Evolutionary conservation across 2,113 vertebrate species (phyloP).

Genomic region (Pachycephala philippinensis): DNA sequence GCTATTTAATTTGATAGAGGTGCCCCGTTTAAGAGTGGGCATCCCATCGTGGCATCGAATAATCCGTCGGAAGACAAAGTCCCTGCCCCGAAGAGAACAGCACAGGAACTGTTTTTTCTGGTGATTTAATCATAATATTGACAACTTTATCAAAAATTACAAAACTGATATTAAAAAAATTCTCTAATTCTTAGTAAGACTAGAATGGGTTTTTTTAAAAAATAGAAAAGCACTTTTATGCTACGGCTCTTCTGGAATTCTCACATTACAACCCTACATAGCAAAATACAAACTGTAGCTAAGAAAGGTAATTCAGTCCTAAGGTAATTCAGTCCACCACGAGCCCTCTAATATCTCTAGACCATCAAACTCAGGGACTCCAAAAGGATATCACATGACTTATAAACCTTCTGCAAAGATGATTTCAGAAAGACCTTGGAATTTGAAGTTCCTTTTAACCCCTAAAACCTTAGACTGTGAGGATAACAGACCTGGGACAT

Average conservation of each 20-base stretch:
- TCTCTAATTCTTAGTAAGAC: constrained; percentile 70
- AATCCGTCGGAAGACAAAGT: neutral
- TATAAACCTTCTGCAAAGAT: constrained; percentile 21
- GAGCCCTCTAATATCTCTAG: constrained; percentile 43
- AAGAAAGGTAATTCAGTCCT: constrained; percentile 61
- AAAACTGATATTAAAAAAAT: constrained; percentile 71
- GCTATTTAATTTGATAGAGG: neutral
- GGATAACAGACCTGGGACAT: constrained; percentile 10
- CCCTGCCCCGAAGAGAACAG: constrained; percentile 70
- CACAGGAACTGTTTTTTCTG: constrained; percentile 68
- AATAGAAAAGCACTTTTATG: constrained; percentile 71
- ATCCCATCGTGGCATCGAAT: neutral
- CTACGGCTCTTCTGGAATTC: constrained; percentile 66
- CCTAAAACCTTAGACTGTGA: constrained; percentile 13
- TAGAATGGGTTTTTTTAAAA: constrained; percentile 64
- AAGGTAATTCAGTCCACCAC: constrained; percentile 52
- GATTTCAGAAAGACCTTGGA: neutral
- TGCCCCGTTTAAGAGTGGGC: neutral
- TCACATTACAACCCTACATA: constrained; percentile 68
- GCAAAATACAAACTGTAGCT: constrained; percentile 69
- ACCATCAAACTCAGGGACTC: constrained; percentile 51
- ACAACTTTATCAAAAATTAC: constrained; percentile 75
- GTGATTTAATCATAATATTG: constrained; percentile 73
- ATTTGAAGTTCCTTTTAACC: neutral
- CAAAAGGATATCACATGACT: constrained; percentile 13